These are phyloP conservation scores for Anarrhichthys ocellatus DNA, from an alignment of 2,113 vertebrate genomes.

Conservation along the genomic window DNA sequence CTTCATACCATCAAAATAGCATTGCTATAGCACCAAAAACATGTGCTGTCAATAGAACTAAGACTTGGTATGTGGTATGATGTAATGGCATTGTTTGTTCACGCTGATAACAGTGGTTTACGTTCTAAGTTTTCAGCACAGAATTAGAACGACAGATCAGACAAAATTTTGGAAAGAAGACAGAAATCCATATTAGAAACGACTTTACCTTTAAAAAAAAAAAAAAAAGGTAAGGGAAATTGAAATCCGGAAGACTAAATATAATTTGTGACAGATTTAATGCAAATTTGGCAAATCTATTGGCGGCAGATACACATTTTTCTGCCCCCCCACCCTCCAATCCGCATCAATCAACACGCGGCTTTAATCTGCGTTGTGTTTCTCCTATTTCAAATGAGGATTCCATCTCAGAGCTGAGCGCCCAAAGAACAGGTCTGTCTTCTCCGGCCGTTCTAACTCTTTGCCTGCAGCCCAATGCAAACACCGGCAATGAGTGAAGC, in stretches of 20 bases:
- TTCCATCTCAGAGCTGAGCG: background rate
- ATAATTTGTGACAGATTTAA: background rate
- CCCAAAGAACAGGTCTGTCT: constrained; percentile 10
- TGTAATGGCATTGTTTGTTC: constrained; percentile 31
- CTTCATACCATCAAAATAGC: constrained; percentile 58
- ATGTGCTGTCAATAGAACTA: constrained; percentile 37
- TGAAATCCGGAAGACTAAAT: background rate
- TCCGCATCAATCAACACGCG: background rate
- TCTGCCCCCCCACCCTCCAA: background rate
- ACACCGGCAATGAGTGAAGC: constrained; percentile 57
- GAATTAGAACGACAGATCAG: constrained; percentile 67
- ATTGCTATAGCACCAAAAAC: constrained; percentile 59
- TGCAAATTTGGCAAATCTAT: background rate
- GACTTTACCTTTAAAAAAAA: background rate
- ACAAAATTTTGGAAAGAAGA: background rate
- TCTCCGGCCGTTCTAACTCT: constrained; percentile 55
- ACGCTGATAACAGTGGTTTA: constrained; percentile 29
- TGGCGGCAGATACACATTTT: background rate
- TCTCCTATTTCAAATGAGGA: background rate
- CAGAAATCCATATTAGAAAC: background rate
- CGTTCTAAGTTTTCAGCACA: constrained; percentile 17
- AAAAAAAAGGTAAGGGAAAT: background rate
- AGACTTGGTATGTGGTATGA: constrained; percentile 41
- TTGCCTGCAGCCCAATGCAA: constrained; percentile 31
- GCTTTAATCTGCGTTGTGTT: background rate